phyloP scores from a whole-genome alignment of 2,113 vertebrate genomes.

The Smithornis capensis region DNA sequence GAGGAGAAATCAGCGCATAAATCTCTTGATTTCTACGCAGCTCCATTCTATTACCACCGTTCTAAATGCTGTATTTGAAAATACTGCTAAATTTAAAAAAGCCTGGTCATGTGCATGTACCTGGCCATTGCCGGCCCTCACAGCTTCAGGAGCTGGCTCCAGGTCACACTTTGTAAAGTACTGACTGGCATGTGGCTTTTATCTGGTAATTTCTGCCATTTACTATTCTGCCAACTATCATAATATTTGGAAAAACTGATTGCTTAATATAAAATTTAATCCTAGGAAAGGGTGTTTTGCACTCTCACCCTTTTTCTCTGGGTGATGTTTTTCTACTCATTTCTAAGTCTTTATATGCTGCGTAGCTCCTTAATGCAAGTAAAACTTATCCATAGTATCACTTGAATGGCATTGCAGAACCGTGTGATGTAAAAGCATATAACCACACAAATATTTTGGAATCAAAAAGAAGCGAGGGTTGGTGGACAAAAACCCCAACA shows the following conservation, averaged over 20 bases:
- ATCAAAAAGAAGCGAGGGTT: background rate
- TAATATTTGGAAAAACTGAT: background rate
- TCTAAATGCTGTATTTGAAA: background rate
- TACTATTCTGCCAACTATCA: background rate
- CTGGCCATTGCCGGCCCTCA: background rate
- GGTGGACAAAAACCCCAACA: rapidly evolving
- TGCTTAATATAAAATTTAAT: background rate
- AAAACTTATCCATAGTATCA: background rate
- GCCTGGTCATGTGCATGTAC: background rate
- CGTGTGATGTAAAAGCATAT: background rate
- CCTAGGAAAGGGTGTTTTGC: background rate
- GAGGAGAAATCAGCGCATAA: rapidly evolving
- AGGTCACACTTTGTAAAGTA: background rate
- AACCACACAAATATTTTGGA: background rate
- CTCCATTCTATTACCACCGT: rapidly evolving
- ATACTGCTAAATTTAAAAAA: rapidly evolving
- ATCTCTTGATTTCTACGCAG: background rate
- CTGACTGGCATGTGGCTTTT: background rate
- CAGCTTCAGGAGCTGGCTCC: background rate
- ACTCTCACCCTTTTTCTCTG: rapidly evolving
- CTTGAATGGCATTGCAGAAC: background rate
- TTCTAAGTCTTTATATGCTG: background rate
- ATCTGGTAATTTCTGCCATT: background rate
- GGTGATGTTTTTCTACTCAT: background rate
- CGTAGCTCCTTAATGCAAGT: background rate